Evolutionary conservation across 2,888 invertebrate genomes (phyloP).

Genomic region (Andrena marginata): DNA sequence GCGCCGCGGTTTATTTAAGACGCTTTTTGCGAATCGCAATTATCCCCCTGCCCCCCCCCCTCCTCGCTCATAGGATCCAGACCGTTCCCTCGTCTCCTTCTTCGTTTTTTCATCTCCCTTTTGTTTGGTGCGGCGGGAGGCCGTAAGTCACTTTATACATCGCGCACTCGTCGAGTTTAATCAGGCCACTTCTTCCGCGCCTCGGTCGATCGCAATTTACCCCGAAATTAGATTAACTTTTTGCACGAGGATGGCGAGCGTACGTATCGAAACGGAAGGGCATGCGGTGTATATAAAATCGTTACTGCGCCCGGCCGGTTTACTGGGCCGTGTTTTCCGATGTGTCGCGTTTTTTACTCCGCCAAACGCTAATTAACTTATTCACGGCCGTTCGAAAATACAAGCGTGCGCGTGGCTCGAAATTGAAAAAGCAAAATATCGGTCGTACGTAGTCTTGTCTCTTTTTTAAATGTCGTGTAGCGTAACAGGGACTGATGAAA

Average conservation of each 20-base stretch:
- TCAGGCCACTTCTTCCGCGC: conserved; percentile 36
- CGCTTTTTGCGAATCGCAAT: conserved; percentile 44
- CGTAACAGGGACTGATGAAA: neutral
- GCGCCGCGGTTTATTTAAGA: conserved; percentile 41
- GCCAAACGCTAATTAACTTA: conserved; percentile 51
- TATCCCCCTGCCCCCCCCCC: neutral
- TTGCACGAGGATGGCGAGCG: conserved; percentile 4
- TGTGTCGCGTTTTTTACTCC: conserved; percentile 1
- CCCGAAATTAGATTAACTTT: conserved; percentile 51
- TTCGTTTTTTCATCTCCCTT: neutral
- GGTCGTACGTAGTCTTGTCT: neutral
- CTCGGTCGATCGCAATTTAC: conserved; percentile 49
- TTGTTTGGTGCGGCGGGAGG: conserved; percentile 8
- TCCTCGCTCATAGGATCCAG: neutral
- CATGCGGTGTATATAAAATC: conserved; percentile 34
- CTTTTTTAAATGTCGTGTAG: neutral
- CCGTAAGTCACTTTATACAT: conserved; percentile 45
- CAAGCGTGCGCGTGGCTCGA: conserved; percentile 11
- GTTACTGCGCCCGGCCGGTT: conserved; percentile 33
- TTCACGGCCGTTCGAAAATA: conserved; percentile 36
- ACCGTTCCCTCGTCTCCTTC: neutral
- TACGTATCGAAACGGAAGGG: conserved; percentile 25
- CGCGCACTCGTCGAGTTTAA: conserved; percentile 42
- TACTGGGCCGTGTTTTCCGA: conserved; percentile 30
- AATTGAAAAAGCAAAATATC: neutral